Conservation (phyloP, 2,113 vertebrate genomes). For the Pelmatolapia mariae region DNA sequence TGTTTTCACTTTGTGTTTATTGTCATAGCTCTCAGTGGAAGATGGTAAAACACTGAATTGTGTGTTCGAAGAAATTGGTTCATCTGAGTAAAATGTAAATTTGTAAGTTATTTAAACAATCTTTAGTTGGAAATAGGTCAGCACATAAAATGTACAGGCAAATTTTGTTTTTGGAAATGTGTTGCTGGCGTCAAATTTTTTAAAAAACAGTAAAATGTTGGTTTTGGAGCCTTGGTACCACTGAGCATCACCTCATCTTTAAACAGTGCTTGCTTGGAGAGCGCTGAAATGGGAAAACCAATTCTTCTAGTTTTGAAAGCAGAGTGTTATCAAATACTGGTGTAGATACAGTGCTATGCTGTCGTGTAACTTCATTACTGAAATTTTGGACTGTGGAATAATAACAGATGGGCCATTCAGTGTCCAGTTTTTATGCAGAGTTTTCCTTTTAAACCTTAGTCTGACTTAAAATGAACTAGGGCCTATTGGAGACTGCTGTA, state of each 20-base stretch:
- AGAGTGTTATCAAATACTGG: neutral
- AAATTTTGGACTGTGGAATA: neutral
- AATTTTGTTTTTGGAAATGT: neutral
- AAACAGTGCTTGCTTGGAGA: neutral
- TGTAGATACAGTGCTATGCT: neutral
- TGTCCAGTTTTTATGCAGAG: neutral
- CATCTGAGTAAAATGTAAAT: neutral
- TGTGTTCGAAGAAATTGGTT: rapidly evolving
- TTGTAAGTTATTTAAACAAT: neutral
- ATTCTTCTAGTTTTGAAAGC: neutral
- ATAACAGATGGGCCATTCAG: neutral
- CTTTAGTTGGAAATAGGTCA: neutral
- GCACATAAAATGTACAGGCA: neutral
- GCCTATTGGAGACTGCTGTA: neutral
- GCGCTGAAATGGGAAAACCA: neutral
- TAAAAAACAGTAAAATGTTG: neutral
- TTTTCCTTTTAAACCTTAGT: neutral
- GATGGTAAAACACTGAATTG: neutral
- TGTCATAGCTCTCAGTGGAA: rapidly evolving
- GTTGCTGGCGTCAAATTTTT: neutral
- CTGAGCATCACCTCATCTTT: neutral
- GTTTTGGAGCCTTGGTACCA: neutral
- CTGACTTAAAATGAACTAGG: neutral
- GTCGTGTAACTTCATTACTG: neutral
- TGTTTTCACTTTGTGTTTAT: neutral